A percentile compares a stretch with the other conserved stretches of the same genome.
Evolutionary conservation across 2,797 vertebrate genomes (phyloP).

Genomic region (Lerista edwardsae): DNA sequence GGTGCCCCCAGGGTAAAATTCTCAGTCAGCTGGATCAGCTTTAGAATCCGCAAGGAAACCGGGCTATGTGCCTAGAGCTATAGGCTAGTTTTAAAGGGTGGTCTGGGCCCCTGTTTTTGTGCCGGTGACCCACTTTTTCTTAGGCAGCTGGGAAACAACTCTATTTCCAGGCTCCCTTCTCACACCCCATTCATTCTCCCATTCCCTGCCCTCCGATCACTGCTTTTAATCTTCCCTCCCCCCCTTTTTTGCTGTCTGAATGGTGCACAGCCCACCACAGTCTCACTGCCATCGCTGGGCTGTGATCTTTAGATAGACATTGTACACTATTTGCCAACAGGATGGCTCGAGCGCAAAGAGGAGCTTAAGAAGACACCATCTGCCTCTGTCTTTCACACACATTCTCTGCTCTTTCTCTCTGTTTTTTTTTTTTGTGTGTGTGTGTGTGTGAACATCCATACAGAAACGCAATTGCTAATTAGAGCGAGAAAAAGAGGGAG

Average conservation of each 20-base stretch:
- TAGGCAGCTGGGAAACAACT: constrained; percentile 1
- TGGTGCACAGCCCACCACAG: constrained; percentile 21
- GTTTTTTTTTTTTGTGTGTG: no score
- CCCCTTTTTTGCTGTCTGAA: constrained; percentile 15
- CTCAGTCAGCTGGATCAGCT: neutral
- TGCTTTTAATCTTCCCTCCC: constrained; percentile 9
- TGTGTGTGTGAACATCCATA: constrained; percentile 62
- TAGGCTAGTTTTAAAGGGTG: neutral
- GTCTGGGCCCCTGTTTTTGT: neutral
- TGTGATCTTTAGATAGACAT: constrained; percentile 61
- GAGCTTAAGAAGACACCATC: constrained; percentile 64
- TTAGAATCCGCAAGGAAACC: neutral
- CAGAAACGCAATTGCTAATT: constrained; percentile 71
- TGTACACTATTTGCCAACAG: constrained; percentile 71
- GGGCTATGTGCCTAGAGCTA: neutral
- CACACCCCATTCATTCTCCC: neutral
- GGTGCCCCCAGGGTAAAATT: no score
- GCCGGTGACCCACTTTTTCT: constrained; percentile 28
- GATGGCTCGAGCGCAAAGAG: constrained; percentile 54
- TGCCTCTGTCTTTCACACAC: constrained; percentile 68
- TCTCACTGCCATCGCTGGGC: constrained; percentile 27
- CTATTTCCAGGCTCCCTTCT: neutral
- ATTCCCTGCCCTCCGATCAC: constrained; percentile 9
- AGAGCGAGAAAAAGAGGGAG: constrained; percentile 61
- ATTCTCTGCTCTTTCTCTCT: constrained; percentile 58